A percentile compares a stretch with the other conserved stretches of the same genome.
phyloP scores from a whole-genome alignment of 1,140 invertebrate species.

The Musca vetustissima region DNA sequence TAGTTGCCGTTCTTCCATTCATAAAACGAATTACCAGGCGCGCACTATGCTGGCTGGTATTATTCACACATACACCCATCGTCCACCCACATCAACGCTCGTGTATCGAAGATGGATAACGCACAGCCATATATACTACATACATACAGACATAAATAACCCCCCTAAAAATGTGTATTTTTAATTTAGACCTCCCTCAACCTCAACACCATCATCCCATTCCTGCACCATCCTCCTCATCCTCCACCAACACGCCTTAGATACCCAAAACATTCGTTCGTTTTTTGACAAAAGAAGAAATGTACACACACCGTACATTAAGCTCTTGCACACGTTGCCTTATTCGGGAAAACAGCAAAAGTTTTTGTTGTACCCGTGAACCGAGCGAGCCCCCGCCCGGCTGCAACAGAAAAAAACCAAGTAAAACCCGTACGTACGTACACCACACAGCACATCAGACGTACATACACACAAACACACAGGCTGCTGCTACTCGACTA shows the following conservation, averaged over 20 bases:
- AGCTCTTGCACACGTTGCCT: slow-evolving; percentile 14
- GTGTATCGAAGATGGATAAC: background rate
- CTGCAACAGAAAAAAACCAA: background rate
- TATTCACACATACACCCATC: background rate
- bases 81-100: background rate
- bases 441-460: background rate
- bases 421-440: background rate
- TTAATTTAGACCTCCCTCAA: background rate
- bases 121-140: background rate
- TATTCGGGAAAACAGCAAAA: slow-evolving; percentile 12
- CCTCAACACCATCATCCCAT: background rate
- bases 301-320: background rate
- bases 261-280: background rate
- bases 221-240: background rate
- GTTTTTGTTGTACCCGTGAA: too few relatives aligned
- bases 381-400: background rate
- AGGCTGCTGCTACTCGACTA: too few relatives aligned
- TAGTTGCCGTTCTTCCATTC: too few relatives aligned
- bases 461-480: background rate
- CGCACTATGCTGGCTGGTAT: too few relatives aligned
- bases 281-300: too few relatives aligned
- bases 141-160: background rate
- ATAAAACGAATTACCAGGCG: too few relatives aligned
- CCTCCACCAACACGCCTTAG: background rate
- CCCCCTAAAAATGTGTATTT: too few relatives aligned